Percentiles rank a stretch among this genome's conserved stretches.
Evolutionary conservation across 2,113 vertebrate species (phyloP).

Genomic region (Archocentrus centrarchus): DNA sequence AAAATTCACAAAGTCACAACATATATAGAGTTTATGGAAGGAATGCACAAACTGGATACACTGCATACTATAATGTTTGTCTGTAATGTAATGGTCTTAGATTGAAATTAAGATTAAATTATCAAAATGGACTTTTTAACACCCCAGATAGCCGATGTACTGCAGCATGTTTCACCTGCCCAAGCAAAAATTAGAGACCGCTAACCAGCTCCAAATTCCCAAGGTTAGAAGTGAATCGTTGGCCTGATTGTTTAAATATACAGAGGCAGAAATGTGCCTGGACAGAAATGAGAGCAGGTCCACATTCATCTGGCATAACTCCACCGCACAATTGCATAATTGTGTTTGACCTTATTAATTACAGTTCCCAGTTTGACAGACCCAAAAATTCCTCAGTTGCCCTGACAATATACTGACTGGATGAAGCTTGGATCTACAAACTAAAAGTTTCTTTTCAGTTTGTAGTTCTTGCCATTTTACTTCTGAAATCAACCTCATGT

Average conservation of each 20-base stretch:
- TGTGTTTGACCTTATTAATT: background rate
- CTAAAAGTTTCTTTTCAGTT: background rate
- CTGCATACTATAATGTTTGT: background rate
- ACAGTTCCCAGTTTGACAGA: background rate
- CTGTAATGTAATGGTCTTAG: background rate
- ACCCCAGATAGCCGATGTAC: background rate
- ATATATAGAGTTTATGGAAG: background rate
- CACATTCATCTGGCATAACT: background rate
- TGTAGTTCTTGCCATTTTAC: background rate
- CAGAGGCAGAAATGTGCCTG: slow-evolving; percentile 1
- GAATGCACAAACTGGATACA: background rate
- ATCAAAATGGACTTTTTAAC: background rate
- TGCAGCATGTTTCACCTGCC: background rate
- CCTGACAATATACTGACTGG: background rate
- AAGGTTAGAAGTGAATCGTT: background rate
- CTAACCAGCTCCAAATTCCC: background rate
- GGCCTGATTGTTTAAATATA: slow-evolving; percentile 1
- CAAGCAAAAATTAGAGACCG: background rate
- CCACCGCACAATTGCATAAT: background rate
- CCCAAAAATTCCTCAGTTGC: background rate
- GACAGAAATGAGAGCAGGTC: background rate
- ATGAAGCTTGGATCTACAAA: too few species aligned
- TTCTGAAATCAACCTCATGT: background rate
- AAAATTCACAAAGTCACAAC: background rate
- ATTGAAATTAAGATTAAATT: background rate